Base-by-base conservation (phyloP, 2,888 invertebrate genomes). In the Acrobasis repandana region DNA sequence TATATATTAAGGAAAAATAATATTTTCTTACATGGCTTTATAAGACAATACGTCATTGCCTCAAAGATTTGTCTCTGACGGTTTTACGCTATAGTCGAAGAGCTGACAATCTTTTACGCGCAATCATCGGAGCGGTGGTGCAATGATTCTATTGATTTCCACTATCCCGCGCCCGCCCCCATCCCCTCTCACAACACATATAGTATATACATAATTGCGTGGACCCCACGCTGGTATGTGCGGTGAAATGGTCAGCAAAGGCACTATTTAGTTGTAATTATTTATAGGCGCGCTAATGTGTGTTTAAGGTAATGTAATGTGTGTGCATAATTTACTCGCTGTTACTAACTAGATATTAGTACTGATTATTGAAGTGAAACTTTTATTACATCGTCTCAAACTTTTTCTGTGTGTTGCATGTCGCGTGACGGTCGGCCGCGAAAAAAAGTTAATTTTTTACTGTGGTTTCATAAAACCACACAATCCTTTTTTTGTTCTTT, bases 71-170 rank as follows among this genome's bases (percentile, higher is more conserved):
- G n/a, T 43, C n/a, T 43, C 11, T 43, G 43, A n/a, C n/a, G 4
- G 5, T 43, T 11, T 43, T 6, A 43, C 14, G n/a, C n/a, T n/a
- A 38, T 54, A 54, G 54, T 15, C 54, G 10, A 34, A 38, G 54
- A 54, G 54, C 38, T 20, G 18, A 38, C 18, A 54, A 14, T 15
- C 54, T 54, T 54, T 54, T 38, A 20, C 47, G 57, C 15, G 73
- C 74, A 79, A 81, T 88, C 86, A 89, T 86, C 83, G 73, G 66
- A 71, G 71, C 65, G 63, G 70, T 77, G 73, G 72, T 80, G 86
- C 88, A 82, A 90, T 91, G 90, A 91, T 89, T 88, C 79, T 88
- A 91, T 91, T 83, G 90, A 91, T 91, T 86, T 87, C 74, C 82
- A 77, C 83, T 72, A 76, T 74, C 78, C 71, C 70, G 68, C 70